Evolutionary conservation across 2,113 vertebrate genomes (phyloP), one percentile per base, ranked within the genome.

Genomic region (Machaerirhynchus nigripectus): DNA sequence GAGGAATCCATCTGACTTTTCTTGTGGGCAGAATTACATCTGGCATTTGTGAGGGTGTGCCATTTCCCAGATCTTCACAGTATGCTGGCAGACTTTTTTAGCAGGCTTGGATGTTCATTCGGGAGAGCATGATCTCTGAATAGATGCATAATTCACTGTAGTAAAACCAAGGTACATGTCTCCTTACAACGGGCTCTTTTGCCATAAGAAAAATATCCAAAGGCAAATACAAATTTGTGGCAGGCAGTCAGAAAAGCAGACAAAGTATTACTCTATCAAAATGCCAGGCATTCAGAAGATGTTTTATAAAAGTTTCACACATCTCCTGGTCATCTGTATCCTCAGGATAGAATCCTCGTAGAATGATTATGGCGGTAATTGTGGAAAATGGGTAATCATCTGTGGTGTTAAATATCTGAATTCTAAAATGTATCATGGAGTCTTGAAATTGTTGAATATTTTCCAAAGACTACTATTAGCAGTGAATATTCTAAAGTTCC

Each of bases 1-100:
- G 93, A 93, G 71, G 92, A 96, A 93, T 94, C 92, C 93, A 74
- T 95, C 79, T 95, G 89, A 97, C 95, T 97, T 92, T 94, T 97
- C 78, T 91, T 96, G 96, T 95, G 90, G 95, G 90, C 92, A 96
- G 83, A 90, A 74, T 87, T 95, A 94, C 95, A 96, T 96, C 87
- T 97, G 95, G 95, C 93, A 93, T 91, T 95, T 96, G 87, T 95
- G 94, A 96, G 96, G 35, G 83, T 96, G 87, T 96, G 94, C 94
- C 96, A 97, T 97, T 95, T 97, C 74, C 89, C 94, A 94, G 84
- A 95, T 95, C 95, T 84, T 95, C 94, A 78, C 91, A 87, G 91
- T 95, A 31, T 94, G 89, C 49, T 97, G 95, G 94, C 89, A 84
- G 84, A 64, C 84, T 76, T 3, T 92, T 96, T 95, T 95, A 92